Percentiles rank a stretch among this genome's conserved stretches.
Conservation (phyloP, 1,140 invertebrate species). For the Euborellia annulipes region DNA sequence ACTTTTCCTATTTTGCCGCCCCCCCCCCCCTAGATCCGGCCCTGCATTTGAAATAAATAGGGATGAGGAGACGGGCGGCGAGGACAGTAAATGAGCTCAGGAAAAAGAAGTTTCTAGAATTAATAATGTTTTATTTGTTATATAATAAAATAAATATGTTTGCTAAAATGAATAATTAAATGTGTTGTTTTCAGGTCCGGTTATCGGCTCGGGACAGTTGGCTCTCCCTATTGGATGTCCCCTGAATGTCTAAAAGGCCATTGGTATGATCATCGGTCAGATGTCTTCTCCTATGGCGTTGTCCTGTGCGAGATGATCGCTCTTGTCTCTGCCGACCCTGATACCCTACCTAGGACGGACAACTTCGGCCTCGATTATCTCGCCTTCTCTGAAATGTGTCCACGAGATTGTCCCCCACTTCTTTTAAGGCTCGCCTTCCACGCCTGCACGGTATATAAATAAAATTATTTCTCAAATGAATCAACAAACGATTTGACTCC, state of each 20-base stretch:
- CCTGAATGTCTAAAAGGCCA: slow-evolving; percentile 87
- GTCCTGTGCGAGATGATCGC: slow-evolving; percentile 92
- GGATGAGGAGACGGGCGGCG: too few species aligned
- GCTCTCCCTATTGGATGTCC: slow-evolving; percentile 95
- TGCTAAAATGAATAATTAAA: too few species aligned
- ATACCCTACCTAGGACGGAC: slow-evolving; percentile 78
- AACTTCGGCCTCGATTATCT: slow-evolving; percentile 93
- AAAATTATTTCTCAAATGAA: too few species aligned
- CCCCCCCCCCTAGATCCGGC: too few species aligned
- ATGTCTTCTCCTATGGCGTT: slow-evolving; percentile 92
- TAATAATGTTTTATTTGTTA: too few species aligned
- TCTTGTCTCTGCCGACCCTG: slow-evolving; percentile 86
- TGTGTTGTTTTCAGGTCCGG: slow-evolving; percentile 26
- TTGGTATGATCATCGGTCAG: slow-evolving; percentile 77
- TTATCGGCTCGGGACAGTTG: slow-evolving; percentile 67
- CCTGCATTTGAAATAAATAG: too few species aligned
- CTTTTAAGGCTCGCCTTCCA: slow-evolving; percentile 81
- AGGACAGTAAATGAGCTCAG: too few species aligned
- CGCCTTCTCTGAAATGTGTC: slow-evolving; percentile 76
- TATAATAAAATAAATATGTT: too few species aligned
- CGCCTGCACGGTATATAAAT: slow-evolving; percentile 64
- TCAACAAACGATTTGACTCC: too few species aligned
- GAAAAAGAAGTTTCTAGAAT: too few species aligned
- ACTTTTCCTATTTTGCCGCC: too few species aligned
- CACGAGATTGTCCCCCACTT: slow-evolving; percentile 65